Evolutionary conservation across 1,140 invertebrate species (phyloP).

Genomic region (Anagrus nilaparvatae): DNA sequence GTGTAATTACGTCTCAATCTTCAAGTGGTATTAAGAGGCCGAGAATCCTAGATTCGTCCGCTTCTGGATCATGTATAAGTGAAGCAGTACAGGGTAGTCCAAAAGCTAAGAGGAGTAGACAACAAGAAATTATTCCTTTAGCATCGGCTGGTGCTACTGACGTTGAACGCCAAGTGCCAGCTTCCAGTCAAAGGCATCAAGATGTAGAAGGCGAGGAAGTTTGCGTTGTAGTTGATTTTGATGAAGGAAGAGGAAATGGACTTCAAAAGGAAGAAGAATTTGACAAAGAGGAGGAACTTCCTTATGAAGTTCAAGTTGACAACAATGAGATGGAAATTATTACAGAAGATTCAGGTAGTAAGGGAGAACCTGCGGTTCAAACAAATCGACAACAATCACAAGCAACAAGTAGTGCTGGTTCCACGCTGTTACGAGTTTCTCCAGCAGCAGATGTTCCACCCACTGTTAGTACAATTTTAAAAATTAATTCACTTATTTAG

Average conservation of each 20-base stretch:
- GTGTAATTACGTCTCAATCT: slow-evolving; percentile 52
- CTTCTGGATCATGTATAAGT: slow-evolving; percentile 40
- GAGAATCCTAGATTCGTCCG: slow-evolving; percentile 45
- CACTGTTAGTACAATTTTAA: slow-evolving; percentile 23
- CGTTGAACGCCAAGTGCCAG: slow-evolving; percentile 53
- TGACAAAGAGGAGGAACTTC: slow-evolving; percentile 43
- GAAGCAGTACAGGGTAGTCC: slow-evolving; percentile 39
- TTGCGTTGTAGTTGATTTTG: slow-evolving; percentile 58
- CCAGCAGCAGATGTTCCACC: slow-evolving; percentile 44
- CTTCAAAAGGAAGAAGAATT: slow-evolving; percentile 49
- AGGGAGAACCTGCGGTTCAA: slow-evolving; percentile 34
- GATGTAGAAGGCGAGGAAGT: slow-evolving; percentile 69
- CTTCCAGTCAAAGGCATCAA: slow-evolving; percentile 70
- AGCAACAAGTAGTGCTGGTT: slow-evolving; percentile 47
- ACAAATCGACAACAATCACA: slow-evolving; percentile 41
- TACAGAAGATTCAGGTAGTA: slow-evolving; percentile 42
- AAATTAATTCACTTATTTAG: background rate
- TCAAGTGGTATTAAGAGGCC: slow-evolving; percentile 45
- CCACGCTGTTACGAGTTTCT: slow-evolving; percentile 61
- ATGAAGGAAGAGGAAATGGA: slow-evolving; percentile 44
- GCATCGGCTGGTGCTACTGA: slow-evolving; percentile 34
- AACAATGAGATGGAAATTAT: slow-evolving; percentile 60
- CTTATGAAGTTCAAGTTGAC: slow-evolving; percentile 41
- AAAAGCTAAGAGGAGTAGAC: slow-evolving; percentile 31
- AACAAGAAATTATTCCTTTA: slow-evolving; percentile 28